Evolutionary conservation across 2,888 invertebrate genomes (phyloP), one percentile per base, ranked within the genome.

Genomic region (Limenitis camilla): DNA sequence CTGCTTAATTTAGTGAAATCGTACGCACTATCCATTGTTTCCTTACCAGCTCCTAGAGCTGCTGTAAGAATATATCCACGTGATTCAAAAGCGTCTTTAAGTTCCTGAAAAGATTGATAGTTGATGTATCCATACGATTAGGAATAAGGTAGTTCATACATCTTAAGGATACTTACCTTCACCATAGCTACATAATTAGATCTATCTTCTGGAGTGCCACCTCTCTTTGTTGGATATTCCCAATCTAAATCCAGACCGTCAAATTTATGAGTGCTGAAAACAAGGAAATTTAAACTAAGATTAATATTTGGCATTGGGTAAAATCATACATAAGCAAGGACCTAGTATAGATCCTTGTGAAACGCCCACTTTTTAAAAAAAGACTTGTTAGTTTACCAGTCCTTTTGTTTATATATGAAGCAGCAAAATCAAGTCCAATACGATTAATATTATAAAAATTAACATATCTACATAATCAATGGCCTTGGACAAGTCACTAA

Each of bases 161-260:
- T 33, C 7, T 8, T 33, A 33, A 33, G 33, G 33, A 33, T 44
- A 35, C 51, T 58, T 81, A 93, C 94, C 88, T 93, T 92, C 0
- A 94, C 92, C n/a, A 96, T 79, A 0, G 81, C 69, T 0, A 94
- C 91, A 66, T 94, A 96, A 72, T 95, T 95, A 38, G 90, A 88
- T 65, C 92, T 93, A 69, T 96, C 96, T 7, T 89, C 81, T 0
- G 93, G 91, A 6, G 76, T 80, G 0, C 96, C 96, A 0, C 93
- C 95, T 61, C 96, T 89, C 66, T 91, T 90, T 7, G 91, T 91
- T 0, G 96, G 96, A 69, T 93, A 96, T 73, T 96, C 95, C 96
- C 96, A 96, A 68, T 95, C 95, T 63, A 94, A 70, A 67, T 95
- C 94, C 29, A 95, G 74, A 0, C 94, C 94, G 61, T 94, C 93